Evolutionary conservation across 2,797 vertebrate genomes (phyloP), one percentile per base, ranked within the genome.

Genomic region (Babyrousa celebensis): DNA sequence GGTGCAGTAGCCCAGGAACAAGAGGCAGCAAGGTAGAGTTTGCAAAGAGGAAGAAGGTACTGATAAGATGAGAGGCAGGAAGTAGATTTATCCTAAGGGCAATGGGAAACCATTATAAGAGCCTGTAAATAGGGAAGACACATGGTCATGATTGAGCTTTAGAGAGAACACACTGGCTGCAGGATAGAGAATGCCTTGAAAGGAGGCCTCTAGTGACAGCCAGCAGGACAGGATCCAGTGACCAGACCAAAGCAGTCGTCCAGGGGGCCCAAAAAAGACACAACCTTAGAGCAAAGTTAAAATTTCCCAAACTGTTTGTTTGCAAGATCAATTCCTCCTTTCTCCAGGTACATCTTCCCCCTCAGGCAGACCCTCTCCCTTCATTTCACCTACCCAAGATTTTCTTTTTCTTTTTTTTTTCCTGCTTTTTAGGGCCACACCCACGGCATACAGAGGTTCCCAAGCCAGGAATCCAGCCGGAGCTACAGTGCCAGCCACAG

Each of bases 191-290:
- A 3, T 23, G 23, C n/a, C 29, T n/a, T 68, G 62, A 40, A 71
- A 52, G 27, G 9, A 48, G 16, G 0, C n/a, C 29, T 25, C 0
- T 29, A 5, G 12, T 9, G 6, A 7, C 32, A 74, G 5, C 12
- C 17, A 80, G 6, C 15, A 60, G 7, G 6, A 87, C 23, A 18
- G 1, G 15, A 67, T 56, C 16, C 17, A 7, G 8, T 9, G 4
- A 36, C 18, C n/a, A 40, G 15, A 9, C 10, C 71, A 56, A 68
- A 87, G 27, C 4, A 11, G 2, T n/a, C 63, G 52, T n/a, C 25
- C 12, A 54, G n/a, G 17, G 20, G 3, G n/a, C 85, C 29, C 36
- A 43, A 79, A 86, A n/a, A 1, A 85, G 6, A 32, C 27, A 72
- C 17, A 43, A 62, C 2, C 29, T 29, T n/a, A 68, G 15, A n/a